Base-by-base conservation (phyloP, 2,797 vertebrate genomes). In the Pseudochromis fuscus region DNA sequence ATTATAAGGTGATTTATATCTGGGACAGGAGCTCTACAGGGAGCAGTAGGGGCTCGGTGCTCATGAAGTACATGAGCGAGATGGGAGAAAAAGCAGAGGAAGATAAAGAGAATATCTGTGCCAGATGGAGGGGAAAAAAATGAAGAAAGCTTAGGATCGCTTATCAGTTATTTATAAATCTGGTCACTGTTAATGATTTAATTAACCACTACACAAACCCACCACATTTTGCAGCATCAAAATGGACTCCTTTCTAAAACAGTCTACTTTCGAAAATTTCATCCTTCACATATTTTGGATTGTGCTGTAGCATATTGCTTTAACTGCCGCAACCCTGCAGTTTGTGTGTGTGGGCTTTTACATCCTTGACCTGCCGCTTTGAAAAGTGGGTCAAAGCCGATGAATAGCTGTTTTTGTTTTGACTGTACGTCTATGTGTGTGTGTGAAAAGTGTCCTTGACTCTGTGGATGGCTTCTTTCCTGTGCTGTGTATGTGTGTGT, bases 371-470 rank as follows among this genome's bases (percentile, higher is more conserved):
- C 67, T 27, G 51, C 7, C 33, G n/a, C 27, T 75, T 59, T 57
- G 24, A 57, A 64, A 74, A 83, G 48, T 58, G 9, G 68, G 58
- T 57, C 51, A 71, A 64, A 49, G 44, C 72, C 59, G 71, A 38
- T 56, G 62, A 68, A 78, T 37, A 49, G 72, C 45, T 11, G 1
- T 46, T 55, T 87, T 69, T 80, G 71, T 61, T 45, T 71, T 35
- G 24, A 57, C 31, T 51, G 42, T 78, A 9, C 60, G 18, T 64
- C 13, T 30, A 9, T 63, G 18, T 64, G 16, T 30, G 28, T 46
- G 66, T 40, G 33, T 28, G 51, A 19, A 74, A 81, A 59, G 68
- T 67, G 84, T 67, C 78, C 79, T 87, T 79, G 84, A 88, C 60
- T 70, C 16, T 16, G 19, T 46, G 44, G 33, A 73, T 66, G 27